phyloP scores from a whole-genome alignment of 2,797 vertebrate genomes.

The Hemibagrus guttatus region DNA sequence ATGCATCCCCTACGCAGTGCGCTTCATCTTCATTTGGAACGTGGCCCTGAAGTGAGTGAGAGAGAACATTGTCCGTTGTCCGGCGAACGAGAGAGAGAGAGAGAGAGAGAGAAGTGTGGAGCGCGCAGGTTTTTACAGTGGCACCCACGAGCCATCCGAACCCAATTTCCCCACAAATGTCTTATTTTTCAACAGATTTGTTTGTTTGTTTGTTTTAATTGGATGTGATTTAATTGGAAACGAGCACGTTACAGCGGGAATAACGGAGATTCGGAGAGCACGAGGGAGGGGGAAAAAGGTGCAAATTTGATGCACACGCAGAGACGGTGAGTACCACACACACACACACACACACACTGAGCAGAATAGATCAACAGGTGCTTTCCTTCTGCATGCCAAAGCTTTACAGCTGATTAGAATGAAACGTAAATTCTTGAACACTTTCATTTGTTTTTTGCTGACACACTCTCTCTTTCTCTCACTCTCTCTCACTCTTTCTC shows the following conservation, averaged over 20 bases:
- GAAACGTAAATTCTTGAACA: no score
- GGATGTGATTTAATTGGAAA: no score
- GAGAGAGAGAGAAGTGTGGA: background rate
- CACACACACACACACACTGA: slow-evolving; percentile 17
- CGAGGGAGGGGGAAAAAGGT: background rate
- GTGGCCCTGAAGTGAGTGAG: background rate
- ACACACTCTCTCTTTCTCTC: no score
- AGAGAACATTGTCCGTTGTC: slow-evolving; percentile 33
- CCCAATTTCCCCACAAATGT: background rate
- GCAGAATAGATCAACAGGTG: slow-evolving; percentile 29
- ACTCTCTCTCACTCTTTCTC: background rate
- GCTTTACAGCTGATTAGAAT: background rate
- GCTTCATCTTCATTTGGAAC: background rate
- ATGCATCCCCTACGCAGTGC: background rate
- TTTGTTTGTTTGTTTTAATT: background rate
- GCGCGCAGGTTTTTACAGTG: background rate
- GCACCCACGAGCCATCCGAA: background rate
- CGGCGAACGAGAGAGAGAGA: background rate
- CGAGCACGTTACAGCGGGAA: background rate
- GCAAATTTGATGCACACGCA: background rate
- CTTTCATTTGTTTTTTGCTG: no score
- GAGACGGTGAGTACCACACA: slow-evolving; percentile 9
- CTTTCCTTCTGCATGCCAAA: background rate
- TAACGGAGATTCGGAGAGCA: background rate
- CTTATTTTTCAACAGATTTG: background rate